Conservation (phyloP, 2,113 vertebrate species). For the Chiloscyllium plagiosum region DNA sequence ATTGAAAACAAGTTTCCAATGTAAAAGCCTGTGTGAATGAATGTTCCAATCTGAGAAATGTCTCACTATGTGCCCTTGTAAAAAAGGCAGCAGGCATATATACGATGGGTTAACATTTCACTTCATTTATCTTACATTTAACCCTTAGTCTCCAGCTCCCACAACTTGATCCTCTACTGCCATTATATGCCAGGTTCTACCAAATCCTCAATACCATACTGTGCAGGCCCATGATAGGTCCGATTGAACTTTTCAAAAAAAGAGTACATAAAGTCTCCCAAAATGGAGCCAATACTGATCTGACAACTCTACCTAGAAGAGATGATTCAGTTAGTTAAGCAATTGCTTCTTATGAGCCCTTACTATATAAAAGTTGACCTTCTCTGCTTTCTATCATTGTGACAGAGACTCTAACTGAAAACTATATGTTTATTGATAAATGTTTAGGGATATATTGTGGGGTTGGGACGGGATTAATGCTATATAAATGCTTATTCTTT, state of each 20-base stretch:
- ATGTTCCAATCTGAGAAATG: background rate
- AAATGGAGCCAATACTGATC: background rate
- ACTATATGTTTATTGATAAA: background rate
- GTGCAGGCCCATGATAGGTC: background rate
- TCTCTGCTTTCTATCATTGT: too few species aligned
- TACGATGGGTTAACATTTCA: background rate
- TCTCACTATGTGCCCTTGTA: background rate
- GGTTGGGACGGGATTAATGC: too few species aligned
- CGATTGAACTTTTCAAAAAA: background rate
- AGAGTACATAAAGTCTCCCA: background rate
- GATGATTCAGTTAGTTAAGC: too few species aligned
- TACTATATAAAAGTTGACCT: too few species aligned
- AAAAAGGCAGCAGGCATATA: background rate
- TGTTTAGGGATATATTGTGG: background rate
- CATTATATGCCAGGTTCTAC: background rate
- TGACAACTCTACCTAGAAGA: background rate
- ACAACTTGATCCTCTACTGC: background rate
- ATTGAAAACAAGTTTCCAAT: background rate
- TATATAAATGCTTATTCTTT: too few species aligned
- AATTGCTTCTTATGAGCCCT: too few species aligned
- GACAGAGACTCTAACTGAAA: background rate
- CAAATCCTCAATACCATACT: background rate
- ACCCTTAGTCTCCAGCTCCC: background rate
- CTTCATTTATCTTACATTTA: background rate
- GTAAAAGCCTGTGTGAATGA: background rate